These are phyloP conservation scores for Uloborus diversus DNA, from an alignment of 1,140 invertebrate species.

Conservation along the genomic window DNA sequence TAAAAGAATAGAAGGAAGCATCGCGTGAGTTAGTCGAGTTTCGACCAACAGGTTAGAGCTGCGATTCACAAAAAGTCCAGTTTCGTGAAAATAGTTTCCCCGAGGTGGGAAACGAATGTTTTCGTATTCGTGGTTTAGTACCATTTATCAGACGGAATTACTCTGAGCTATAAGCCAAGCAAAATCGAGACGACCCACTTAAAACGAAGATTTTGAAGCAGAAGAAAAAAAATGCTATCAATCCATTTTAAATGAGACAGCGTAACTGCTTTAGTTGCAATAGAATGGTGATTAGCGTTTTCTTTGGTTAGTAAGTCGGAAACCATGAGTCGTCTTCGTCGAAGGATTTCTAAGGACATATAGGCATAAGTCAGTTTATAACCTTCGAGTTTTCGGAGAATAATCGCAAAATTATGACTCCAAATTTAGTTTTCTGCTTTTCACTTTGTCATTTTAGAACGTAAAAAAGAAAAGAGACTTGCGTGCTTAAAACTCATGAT, in stretches of 20 bases:
- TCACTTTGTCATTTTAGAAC: too few species aligned
- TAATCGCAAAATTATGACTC: too few species aligned
- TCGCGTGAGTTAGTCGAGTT: too few species aligned
- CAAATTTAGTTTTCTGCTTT: too few species aligned
- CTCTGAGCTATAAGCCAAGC: not conserved
- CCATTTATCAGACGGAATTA: constrained; percentile 22
- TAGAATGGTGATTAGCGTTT: constrained; percentile 5
- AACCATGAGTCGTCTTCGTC: not conserved
- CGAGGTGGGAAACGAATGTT: not conserved
- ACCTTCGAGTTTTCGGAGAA: too few species aligned
- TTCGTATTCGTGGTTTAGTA: not conserved
- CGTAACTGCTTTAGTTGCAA: constrained; percentile 1
- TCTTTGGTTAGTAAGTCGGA: not conserved
- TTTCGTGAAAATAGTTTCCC: not conserved
- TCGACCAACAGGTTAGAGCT: too few species aligned
- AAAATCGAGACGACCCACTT: constrained; percentile 12
- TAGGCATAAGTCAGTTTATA: too few species aligned
- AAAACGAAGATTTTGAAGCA: not conserved
- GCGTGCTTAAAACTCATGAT: too few species aligned
- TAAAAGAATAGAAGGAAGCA: too few species aligned
- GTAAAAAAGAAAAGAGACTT: too few species aligned
- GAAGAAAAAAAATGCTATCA: constrained; percentile 11
- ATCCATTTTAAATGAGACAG: constrained; percentile 23
- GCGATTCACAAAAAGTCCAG: too few species aligned
- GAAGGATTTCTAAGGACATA: too few species aligned